Evolutionary conservation across 1,140 invertebrate species (phyloP).

Genomic region (Trigoniulus corallinus): DNA sequence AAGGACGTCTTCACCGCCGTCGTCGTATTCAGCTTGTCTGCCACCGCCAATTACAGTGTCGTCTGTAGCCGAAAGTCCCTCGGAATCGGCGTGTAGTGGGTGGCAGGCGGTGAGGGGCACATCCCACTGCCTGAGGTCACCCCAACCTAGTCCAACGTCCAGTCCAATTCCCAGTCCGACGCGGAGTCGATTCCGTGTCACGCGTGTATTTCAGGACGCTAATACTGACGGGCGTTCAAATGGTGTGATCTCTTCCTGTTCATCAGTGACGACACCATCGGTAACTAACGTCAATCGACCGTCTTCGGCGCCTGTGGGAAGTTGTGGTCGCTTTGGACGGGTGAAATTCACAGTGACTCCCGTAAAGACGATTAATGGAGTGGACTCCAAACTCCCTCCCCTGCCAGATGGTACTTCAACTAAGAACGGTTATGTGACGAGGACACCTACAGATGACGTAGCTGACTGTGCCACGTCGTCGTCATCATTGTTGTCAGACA

Average conservation of each 20-base stretch:
- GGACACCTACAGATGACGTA: not conserved
- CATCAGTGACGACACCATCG: not conserved
- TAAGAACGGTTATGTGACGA: not conserved
- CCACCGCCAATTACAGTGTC: not conserved
- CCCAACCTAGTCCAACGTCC: constrained; percentile 1
- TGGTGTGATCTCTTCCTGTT: not conserved
- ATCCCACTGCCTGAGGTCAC: not conserved
- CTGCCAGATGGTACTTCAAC: not conserved
- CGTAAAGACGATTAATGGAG: not conserved
- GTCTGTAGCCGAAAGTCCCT: not conserved
- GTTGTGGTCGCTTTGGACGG: too few relatives aligned
- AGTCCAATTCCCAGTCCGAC: constrained; percentile 4
- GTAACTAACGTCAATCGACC: not conserved
- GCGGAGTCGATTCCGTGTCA: constrained; percentile 5
- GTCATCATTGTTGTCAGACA: too few relatives aligned
- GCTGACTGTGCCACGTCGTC: not conserved
- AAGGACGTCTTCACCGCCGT: not conserved
- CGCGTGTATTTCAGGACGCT: not conserved
- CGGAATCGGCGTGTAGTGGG: not conserved
- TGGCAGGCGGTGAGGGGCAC: not conserved
- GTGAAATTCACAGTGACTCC: not conserved
- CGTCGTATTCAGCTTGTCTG: too few relatives aligned
- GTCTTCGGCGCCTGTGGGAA: not conserved
- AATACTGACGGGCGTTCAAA: not conserved
- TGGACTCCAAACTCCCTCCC: not conserved